These are phyloP conservation scores for Agrotis exclamationis DNA, from an alignment of 2,888 invertebrate genomes.

Conservation along the genomic window DNA sequence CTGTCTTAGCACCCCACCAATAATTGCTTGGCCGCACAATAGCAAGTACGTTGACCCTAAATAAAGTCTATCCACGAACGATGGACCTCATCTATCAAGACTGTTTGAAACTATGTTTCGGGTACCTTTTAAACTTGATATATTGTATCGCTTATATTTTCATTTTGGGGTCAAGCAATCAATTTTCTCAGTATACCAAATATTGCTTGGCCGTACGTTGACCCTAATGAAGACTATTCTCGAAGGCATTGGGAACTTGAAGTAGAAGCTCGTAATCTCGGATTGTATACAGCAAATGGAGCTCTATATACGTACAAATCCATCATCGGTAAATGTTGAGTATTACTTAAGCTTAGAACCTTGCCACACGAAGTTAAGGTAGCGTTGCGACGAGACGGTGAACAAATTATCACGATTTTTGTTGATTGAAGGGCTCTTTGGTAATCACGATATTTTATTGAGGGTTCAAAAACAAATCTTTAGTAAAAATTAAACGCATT, in stretches of 20 bases:
- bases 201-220: not conserved
- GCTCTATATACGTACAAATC: slow-evolving; percentile 7
- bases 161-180: not conserved
- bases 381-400: too few relatives aligned
- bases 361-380: not conserved
- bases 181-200: not conserved
- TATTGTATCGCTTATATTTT: not conserved
- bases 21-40: too few relatives aligned
- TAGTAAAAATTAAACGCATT: too few relatives aligned
- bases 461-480: too few relatives aligned
- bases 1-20: too few relatives aligned
- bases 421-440: not conserved
- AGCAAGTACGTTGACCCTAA: too few relatives aligned
- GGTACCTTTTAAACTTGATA: not conserved
- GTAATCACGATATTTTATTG: too few relatives aligned
- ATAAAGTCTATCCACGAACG: too few relatives aligned
- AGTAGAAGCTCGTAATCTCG: not conserved
- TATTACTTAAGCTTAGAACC: not conserved
- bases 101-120: too few relatives aligned
- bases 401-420: not conserved
- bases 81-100: too few relatives aligned
- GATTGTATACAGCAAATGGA: slow-evolving; percentile 13
- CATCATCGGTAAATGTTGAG: slow-evolving; percentile 18
- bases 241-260: not conserved
- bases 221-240: not conserved